Conservation (phyloP, 2,888 invertebrate species). For the Gortyna flavago region DNA sequence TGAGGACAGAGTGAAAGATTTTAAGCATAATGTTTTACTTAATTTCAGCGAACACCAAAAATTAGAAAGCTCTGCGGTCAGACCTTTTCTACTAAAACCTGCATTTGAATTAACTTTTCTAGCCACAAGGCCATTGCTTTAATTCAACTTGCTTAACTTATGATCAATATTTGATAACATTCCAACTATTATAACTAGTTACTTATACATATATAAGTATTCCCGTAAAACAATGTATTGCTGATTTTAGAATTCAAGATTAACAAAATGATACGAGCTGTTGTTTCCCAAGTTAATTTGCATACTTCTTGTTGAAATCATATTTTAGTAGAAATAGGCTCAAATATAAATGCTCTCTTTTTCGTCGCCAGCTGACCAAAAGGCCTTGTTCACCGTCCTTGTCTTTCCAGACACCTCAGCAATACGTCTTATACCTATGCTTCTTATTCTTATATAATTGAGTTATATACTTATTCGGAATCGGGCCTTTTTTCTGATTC, state of each 20-base stretch:
- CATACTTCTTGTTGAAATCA: background rate
- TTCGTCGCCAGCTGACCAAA: background rate
- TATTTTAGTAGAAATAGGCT: constrained; percentile 4
- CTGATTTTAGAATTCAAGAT: constrained; percentile 22
- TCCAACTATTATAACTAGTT: constrained; percentile 18
- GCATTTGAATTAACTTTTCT: constrained; percentile 26
- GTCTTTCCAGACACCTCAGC: background rate
- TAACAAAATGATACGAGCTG: background rate
- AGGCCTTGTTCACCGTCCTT: background rate
- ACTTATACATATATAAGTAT: too few relatives aligned
- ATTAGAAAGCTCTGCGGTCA: background rate
- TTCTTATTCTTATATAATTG: too few relatives aligned
- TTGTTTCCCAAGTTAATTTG: constrained; percentile 1
- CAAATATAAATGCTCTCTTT: background rate
- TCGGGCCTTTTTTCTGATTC: too few relatives aligned
- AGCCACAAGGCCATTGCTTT: constrained; percentile 26
- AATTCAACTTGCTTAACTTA: constrained; percentile 37
- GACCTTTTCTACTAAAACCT: constrained; percentile 1
- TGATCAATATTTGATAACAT: constrained; percentile 45
- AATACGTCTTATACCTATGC: background rate
- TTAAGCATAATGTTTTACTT: background rate
- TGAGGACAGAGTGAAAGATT: background rate
- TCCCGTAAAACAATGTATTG: constrained; percentile 1
- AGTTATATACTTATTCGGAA: too few relatives aligned
- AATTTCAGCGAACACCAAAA: background rate